These are phyloP conservation scores for Halocaridina rubra DNA, from an alignment of 2,888 invertebrate genomes.

Conservation along the genomic window DNA sequence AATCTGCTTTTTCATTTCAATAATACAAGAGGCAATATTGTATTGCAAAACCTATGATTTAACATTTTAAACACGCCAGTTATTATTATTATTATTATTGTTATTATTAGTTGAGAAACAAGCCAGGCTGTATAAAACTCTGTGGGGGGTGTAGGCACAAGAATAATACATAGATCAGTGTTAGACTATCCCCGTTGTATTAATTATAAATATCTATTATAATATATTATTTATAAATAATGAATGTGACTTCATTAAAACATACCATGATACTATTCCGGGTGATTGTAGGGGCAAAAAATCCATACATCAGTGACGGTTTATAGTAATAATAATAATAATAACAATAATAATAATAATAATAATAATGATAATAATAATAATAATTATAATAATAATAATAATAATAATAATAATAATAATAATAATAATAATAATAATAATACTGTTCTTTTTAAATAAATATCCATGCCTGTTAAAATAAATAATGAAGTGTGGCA, in stretches of 20 bases:
- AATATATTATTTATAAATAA: neutral
- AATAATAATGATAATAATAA: neutral
- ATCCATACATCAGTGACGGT: neutral
- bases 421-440: slow-evolving; percentile 21
- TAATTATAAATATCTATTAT: neutral
- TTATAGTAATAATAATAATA: neutral
- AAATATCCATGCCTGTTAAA: no score
- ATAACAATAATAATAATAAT: neutral
- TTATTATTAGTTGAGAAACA: no score
- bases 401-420: slow-evolving; percentile 23
- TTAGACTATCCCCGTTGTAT: neutral
- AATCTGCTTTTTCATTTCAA: no score
- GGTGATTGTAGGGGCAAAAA: neutral
- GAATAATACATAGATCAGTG: no score
- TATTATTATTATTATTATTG: no score
- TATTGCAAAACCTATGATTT: no score
- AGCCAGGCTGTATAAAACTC: no score
- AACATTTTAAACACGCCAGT: no score
- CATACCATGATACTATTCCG: no score
- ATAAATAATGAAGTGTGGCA: neutral
- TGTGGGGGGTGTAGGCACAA: no score
- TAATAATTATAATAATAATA: slow-evolving; percentile 18
- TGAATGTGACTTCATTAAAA: neutral
- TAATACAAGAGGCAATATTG: no score
- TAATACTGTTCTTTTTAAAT: no score